These are phyloP conservation scores for Cochlearius cochlearius DNA, from an alignment of 2,113 vertebrate species.

Conservation along the genomic window DNA sequence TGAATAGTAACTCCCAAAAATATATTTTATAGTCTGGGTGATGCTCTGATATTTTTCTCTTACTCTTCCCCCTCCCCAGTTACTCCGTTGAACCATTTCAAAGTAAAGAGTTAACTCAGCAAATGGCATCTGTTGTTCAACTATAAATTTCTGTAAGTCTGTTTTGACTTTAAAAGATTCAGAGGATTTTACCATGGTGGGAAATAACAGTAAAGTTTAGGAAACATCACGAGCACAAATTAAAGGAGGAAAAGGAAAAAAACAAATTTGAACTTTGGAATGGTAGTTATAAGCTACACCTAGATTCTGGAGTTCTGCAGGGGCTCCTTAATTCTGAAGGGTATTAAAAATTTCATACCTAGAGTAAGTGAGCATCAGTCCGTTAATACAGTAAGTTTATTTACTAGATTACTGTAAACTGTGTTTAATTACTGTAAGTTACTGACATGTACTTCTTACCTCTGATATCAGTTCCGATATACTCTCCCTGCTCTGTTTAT, in stretches of 20 bases:
- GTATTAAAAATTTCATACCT: background rate
- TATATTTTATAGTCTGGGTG: background rate
- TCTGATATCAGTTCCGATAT: conserved; percentile 80
- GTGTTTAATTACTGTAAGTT: background rate
- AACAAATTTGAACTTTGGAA: background rate
- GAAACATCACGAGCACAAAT: background rate
- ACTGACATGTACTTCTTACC: conserved; percentile 65
- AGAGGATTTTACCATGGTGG: background rate
- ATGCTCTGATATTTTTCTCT: background rate
- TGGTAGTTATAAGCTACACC: background rate
- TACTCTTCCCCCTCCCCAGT: too few relatives aligned
- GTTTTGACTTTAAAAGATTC: background rate
- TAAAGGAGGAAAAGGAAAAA: background rate
- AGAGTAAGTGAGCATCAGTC: background rate
- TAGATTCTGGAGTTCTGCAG: background rate
- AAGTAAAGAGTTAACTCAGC: background rate
- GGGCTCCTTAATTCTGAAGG: background rate
- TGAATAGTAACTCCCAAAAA: background rate
- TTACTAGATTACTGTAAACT: background rate
- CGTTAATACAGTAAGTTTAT: background rate
- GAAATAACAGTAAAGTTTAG: background rate
- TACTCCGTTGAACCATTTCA: background rate
- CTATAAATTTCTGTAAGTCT: background rate
- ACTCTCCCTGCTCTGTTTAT: conserved; percentile 79
- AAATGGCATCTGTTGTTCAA: background rate